Conservation (phyloP, 2,797 vertebrate genomes). For the Anolis apletophallus region DNA sequence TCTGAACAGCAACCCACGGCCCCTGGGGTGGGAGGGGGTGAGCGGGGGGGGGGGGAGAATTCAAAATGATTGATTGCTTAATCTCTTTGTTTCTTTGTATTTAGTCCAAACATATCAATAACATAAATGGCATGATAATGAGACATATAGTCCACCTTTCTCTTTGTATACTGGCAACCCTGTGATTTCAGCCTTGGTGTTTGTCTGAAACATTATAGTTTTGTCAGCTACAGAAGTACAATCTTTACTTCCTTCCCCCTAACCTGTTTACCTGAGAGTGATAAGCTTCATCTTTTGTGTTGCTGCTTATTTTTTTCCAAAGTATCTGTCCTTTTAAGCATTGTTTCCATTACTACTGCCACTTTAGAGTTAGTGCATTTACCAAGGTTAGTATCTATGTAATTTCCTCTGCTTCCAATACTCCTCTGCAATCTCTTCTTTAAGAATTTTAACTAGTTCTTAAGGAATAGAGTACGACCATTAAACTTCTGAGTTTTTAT, state of each 20-base stretch:
- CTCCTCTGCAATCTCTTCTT: background rate
- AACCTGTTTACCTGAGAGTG: slow-evolving; percentile 35
- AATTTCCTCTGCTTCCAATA: slow-evolving; percentile 45
- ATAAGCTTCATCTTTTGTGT: slow-evolving; percentile 38
- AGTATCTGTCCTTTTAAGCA: slow-evolving; percentile 33
- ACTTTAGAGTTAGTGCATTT: slow-evolving; percentile 40
- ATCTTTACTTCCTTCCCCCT: slow-evolving; percentile 29
- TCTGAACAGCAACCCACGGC: too few relatives aligned
- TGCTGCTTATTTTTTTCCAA: slow-evolving; percentile 42
- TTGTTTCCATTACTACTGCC: slow-evolving; percentile 45
- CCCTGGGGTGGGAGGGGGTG: too few relatives aligned
- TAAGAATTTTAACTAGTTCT: slow-evolving; percentile 33
- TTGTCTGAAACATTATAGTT: slow-evolving; percentile 55
- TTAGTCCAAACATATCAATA: too few relatives aligned
- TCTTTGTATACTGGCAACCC: slow-evolving; percentile 61
- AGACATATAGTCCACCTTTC: slow-evolving; percentile 16
- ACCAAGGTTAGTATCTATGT: slow-evolving; percentile 58
- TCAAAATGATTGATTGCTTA: too few relatives aligned
- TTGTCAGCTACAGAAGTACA: slow-evolving; percentile 59
- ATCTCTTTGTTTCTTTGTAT: too few relatives aligned
- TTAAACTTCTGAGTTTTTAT: slow-evolving; percentile 15
- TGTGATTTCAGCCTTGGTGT: slow-evolving; percentile 71
- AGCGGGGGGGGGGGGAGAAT: too few relatives aligned
- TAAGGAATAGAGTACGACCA: slow-evolving; percentile 2
- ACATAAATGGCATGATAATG: too few relatives aligned